phyloP scores from a whole-genome alignment of 2,113 vertebrate species.

The Dipodomys stephensi region DNA sequence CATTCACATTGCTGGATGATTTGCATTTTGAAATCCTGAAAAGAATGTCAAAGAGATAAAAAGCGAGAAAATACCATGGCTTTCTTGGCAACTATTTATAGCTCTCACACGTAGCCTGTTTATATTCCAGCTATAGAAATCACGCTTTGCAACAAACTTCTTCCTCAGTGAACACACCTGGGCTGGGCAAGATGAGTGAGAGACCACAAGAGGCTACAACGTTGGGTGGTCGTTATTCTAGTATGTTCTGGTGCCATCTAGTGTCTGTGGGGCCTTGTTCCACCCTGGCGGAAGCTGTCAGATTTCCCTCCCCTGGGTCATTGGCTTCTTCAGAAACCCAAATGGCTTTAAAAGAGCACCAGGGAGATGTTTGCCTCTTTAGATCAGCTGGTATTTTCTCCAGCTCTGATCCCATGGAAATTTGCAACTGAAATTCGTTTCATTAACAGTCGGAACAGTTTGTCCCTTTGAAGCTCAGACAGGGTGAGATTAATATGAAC shows the following conservation, averaged over 20 bases:
- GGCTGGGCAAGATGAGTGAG: fast-evolving
- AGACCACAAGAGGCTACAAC: not conserved
- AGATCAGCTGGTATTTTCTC: constrained; percentile 36
- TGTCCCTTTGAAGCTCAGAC: constrained; percentile 78
- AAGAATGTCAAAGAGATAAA: not conserved
- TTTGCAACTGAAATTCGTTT: constrained; percentile 69
- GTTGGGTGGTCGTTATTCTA: not conserved
- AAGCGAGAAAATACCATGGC: not conserved
- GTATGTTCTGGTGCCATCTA: constrained; percentile 72
- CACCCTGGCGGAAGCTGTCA: fast-evolving
- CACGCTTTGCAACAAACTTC: fast-evolving
- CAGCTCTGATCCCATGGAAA: constrained; percentile 66
- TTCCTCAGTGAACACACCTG: not conserved
- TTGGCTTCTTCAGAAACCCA: not conserved
- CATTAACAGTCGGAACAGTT: constrained; percentile 72
- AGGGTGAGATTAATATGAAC: constrained; percentile 77
- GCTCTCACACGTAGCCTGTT: not conserved
- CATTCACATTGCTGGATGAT: not conserved
- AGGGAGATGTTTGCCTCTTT: constrained; percentile 58
- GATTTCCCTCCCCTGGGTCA: not conserved
- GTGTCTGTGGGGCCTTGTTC: constrained; percentile 10
- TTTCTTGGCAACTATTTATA: not conserved
- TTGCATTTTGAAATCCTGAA: constrained; percentile 38
- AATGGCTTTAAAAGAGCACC: constrained; percentile 64
- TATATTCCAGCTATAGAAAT: not conserved